Percentiles rank a stretch among this genome's conserved stretches.
Evolutionary conservation across 2,113 vertebrate genomes (phyloP).

Genomic region (Menura novaehollandiae): DNA sequence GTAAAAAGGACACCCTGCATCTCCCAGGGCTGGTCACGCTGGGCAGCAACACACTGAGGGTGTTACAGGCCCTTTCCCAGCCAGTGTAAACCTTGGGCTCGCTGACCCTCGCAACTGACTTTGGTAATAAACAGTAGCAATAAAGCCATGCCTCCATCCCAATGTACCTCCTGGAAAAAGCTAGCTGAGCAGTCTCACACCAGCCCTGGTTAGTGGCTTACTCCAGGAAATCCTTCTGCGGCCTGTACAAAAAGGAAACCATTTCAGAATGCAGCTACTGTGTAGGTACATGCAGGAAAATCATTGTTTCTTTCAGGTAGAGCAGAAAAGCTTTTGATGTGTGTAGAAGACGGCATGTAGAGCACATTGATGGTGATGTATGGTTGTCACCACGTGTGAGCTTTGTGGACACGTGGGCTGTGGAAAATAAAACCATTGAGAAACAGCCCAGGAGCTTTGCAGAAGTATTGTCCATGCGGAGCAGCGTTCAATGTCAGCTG

Average conservation of each 20-base stretch:
- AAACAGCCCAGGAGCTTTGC: accelerated
- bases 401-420: not conserved
- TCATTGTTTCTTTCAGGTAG: not conserved
- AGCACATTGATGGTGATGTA: not conserved
- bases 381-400: not conserved
- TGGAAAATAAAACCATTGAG: not conserved
- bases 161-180: not conserved
- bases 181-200: accelerated
- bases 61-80: not conserved
- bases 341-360: not conserved
- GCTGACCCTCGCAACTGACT: not conserved
- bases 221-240: constrained; percentile 18
- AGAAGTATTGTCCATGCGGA: not conserved
- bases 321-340: not conserved
- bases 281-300: not conserved
- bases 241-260: not conserved
- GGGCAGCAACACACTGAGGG: accelerated
- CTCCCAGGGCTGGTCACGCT: accelerated
- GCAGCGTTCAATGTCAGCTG: not conserved
- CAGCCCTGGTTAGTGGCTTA: not conserved
- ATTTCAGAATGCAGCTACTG: not conserved
- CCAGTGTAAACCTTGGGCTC: not conserved
- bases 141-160: not conserved
- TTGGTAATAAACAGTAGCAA: not conserved
- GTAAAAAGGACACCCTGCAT: not conserved